phyloP scores from a whole-genome alignment of 2,113 vertebrate genomes.

The Nibea coibor region DNA sequence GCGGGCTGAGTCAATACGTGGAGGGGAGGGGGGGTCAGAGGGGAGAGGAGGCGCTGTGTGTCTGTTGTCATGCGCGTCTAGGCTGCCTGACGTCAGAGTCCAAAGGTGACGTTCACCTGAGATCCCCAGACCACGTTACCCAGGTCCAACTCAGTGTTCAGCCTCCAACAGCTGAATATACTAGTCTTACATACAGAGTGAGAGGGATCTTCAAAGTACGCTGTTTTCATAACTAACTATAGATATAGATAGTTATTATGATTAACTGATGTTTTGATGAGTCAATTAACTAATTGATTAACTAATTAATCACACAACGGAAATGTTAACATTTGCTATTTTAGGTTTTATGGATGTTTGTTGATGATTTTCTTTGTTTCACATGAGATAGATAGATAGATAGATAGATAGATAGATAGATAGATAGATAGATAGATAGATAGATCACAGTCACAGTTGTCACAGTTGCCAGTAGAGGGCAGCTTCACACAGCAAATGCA shows the following conservation, averaged over 20 bases:
- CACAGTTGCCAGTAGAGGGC: not conserved
- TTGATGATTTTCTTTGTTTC: no score
- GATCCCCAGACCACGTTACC: no score
- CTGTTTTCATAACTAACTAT: not conserved
- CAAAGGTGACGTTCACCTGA: conserved; percentile 31
- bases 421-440: no score
- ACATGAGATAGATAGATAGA: no score
- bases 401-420: no score
- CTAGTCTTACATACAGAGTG: no score
- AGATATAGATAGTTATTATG: not conserved
- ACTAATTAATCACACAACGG: no score
- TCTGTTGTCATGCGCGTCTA: not conserved
- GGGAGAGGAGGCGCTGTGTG: not conserved
- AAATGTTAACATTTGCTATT: not conserved
- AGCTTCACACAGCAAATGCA: not conserved
- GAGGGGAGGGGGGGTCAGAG: not conserved
- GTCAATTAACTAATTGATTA: not conserved
- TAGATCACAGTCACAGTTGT: no score
- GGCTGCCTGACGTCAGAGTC: conserved; percentile 46
- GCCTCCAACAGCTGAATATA: no score
- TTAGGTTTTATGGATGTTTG: not conserved
- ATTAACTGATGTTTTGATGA: not conserved
- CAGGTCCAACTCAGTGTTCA: no score
- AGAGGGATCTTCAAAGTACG: conserved; percentile 80
- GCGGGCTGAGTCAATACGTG: not conserved